Base-by-base conservation (phyloP, 2,113 vertebrate genomes). In the Tauraco erythrolophus region DNA sequence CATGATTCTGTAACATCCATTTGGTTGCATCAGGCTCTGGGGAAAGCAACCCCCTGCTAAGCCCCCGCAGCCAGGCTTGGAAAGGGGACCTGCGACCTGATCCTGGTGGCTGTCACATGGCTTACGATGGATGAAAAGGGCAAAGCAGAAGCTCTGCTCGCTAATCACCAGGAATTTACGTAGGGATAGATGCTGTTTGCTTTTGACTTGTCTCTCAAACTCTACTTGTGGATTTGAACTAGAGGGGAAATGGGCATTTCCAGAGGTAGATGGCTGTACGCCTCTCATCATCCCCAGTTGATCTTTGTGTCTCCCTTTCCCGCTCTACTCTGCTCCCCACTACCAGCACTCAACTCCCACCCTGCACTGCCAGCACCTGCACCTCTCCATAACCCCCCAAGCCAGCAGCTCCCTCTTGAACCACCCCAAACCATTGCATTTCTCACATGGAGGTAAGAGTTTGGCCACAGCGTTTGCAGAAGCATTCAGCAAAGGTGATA, bases 401-500 rank as follows among this genome's bases (percentile, higher is more conserved):
- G 51, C 9, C n/a, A n/a, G 25, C 39, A 81, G n/a, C 25, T 46
- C 19, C 51, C 39, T 58, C 53, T 53, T 2, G 3, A 43, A 31
- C 25, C 23, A 60, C n/a, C 68, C 39, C 61, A 61, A 74, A 48
- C 30, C 53, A 21, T 30, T 1, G 0, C 0, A 0, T 33, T 31
- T 62, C 19, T 84, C 0, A 0, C 27, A 13, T 0, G 0, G 41
- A 61, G 35, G 30, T 23, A 37, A 54, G 23, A 23, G 19, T 48
- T 84, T 19, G 50, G 48, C 35, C 23, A 13, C 28, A 43, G 9
- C 0, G 0, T 16, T 11, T n/a, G 66, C 60, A 50, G 79, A 41
- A 84, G 28, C 28, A 24, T 50, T 68, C 60, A 25, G 16, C 33
- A 48, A 45, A 50, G 62, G 62, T 15, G 41, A 21, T 56, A 18